Base-by-base conservation (phyloP, 1,140 invertebrate species). In the Drosophila watanabei region DNA sequence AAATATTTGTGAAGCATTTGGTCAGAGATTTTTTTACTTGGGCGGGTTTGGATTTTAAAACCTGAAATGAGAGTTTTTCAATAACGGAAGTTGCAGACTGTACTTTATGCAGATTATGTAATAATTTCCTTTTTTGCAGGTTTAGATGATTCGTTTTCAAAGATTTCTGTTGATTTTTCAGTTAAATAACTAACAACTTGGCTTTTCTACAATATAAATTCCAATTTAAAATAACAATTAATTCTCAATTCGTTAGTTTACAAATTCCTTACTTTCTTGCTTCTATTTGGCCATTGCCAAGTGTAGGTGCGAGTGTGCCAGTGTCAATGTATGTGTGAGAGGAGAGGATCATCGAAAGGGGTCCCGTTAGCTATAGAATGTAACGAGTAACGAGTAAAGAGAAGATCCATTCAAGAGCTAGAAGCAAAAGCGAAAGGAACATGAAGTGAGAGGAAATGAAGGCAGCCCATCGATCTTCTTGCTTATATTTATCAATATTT, bases 1-100 rank as follows among this genome's bases (percentile, higher is more conserved):
- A 89, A 88, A 90, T 89, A 89, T 85, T 89, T 89, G 81, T 90
- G 86, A 90, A 89, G 78, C 86, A 89, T 85, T 85, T 72, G 45
- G 4, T 4, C 39, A 69, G 14, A 11, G 68, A 69, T 52, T 71
- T 71, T 71, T 46, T 71, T 24, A 69, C 24, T 71, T 41, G 59
- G 64, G 64, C 16, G 33, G 59, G 28, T n/a, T n/a, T 33, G 10
- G 14, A n/a, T 10, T 10, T 5, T 11, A 10, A 37, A 10, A 37
- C 9, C 7, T 2, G 7, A 24, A 35, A 35, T 5, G 20, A 54
- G 52, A 7, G 35, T 35, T 79, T 79, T 18, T 52, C 13, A 18
- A 3, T 32, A 2, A 24, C 24, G 24, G 3, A 24, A 14, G 28
- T 4, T 14, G 16, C 37, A 8, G 39, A 41, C n/a, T 45, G 43